phyloP scores from a whole-genome alignment of 1,140 invertebrate genomes.

The Limonius californicus region DNA sequence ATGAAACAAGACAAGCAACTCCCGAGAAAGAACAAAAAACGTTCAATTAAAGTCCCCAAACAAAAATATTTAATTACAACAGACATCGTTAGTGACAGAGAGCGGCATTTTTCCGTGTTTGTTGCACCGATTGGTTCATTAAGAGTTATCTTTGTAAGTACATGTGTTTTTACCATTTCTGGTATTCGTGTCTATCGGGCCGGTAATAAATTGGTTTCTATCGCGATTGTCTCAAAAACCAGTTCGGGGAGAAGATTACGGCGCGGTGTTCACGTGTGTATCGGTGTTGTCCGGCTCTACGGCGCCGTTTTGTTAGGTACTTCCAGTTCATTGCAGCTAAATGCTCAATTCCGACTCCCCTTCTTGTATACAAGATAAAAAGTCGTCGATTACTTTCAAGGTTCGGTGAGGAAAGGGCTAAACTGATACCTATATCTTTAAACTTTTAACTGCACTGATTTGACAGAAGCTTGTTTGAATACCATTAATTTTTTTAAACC shows the following conservation, averaged over 20 bases:
- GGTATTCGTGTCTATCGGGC: constrained; percentile 20
- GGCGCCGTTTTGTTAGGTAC: constrained; percentile 9
- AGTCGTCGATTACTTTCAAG: too few species aligned
- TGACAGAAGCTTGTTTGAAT: too few species aligned
- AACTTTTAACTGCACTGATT: too few species aligned
- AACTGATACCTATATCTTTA: too few species aligned
- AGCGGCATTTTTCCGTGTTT: not conserved
- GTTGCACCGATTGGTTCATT: constrained; percentile 29
- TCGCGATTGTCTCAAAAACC: constrained; percentile 32
- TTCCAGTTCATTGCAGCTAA: constrained; percentile 2
- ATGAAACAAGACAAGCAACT: not conserved
- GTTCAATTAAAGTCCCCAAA: not conserved
- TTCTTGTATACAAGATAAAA: not conserved
- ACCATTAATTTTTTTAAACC: too few species aligned
- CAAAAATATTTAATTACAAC: not conserved
- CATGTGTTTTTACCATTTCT: constrained; percentile 35
- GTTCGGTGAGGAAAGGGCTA: too few species aligned
- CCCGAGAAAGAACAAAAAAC: not conserved
- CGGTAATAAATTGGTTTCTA: constrained; percentile 29
- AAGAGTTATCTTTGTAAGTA: constrained; percentile 34
- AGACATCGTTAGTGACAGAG: not conserved
- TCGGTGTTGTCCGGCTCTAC: constrained; percentile 2
- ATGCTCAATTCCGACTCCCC: not conserved
- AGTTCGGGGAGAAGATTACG: constrained; percentile 19
- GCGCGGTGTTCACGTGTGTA: not conserved